phyloP scores from a whole-genome alignment of 2,888 invertebrate genomes.

The Polydrusus tereticollis region DNA sequence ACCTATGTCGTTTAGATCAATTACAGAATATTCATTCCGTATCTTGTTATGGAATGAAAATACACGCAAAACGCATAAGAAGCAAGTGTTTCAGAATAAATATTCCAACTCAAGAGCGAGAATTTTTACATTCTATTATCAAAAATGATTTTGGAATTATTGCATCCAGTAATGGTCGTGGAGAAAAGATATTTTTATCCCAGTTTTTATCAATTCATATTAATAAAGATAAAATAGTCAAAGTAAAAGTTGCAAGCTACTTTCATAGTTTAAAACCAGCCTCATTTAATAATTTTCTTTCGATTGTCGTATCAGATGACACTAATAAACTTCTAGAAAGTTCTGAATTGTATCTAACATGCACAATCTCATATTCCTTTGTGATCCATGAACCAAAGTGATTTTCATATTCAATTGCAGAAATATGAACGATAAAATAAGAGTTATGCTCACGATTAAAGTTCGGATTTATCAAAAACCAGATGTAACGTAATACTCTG shows the following conservation, averaged over 20 bases:
- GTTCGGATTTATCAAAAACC: conserved; percentile 60
- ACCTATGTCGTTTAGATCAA: no score
- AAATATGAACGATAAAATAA: conserved; percentile 52
- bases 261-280: conserved; percentile 18
- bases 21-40: no score
- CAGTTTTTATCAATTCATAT: no score
- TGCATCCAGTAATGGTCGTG: no score
- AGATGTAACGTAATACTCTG: conserved; percentile 61
- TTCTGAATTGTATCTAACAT: conserved; percentile 43
- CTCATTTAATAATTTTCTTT: conserved; percentile 15
- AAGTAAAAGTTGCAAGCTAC: conserved; percentile 13
- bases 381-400: conserved; percentile 25
- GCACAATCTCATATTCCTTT: conserved; percentile 37
- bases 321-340: conserved; percentile 44
- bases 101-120: no score
- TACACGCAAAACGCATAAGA: no score
- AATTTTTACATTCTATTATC: no score
- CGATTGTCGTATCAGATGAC: conserved; percentile 42
- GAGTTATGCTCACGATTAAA: conserved; percentile 59
- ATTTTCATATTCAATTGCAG: conserved; percentile 50
- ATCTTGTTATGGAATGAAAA: no score
- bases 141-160: no score
- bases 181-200: no score
- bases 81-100: no score
- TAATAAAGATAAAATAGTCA: background rate